phyloP scores from a whole-genome alignment of 2,797 vertebrate genomes.

The Siniperca undulata region DNA sequence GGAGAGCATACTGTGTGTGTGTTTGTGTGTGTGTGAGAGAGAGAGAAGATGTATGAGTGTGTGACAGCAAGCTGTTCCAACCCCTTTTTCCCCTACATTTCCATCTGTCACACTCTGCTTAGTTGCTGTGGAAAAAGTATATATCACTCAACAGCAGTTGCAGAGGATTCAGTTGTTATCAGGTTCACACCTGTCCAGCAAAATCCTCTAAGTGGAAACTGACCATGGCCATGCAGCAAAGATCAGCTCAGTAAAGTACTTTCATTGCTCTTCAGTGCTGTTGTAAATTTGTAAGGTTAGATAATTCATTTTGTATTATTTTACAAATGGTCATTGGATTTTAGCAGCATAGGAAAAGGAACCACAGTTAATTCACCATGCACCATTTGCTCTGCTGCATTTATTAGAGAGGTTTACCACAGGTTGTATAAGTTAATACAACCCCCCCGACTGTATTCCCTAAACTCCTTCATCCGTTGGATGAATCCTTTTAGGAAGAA shows the following conservation, averaged over 20 bases:
- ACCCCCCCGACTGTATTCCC: neutral
- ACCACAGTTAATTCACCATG: slow-evolving; percentile 23
- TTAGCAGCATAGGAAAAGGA: neutral
- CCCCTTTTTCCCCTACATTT: slow-evolving; percentile 61
- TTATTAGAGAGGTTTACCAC: slow-evolving; percentile 24
- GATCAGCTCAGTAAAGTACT: slow-evolving; percentile 41
- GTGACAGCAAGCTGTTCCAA: slow-evolving; percentile 67
- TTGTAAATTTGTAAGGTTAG: neutral
- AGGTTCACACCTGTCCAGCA: slow-evolving; percentile 60
- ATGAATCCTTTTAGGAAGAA: slow-evolving; percentile 15
- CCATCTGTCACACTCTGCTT: slow-evolving; percentile 74
- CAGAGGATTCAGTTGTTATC: slow-evolving; percentile 63
- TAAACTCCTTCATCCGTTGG: slow-evolving; percentile 1
- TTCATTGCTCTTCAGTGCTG: slow-evolving; percentile 7
- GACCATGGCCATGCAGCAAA: slow-evolving; percentile 32
- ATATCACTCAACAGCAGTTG: slow-evolving; percentile 58
- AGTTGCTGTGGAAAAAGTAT: slow-evolving; percentile 47
- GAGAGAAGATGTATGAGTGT: slow-evolving; percentile 22
- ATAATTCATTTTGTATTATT: slow-evolving; percentile 21
- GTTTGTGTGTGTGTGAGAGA: slow-evolving; percentile 25
- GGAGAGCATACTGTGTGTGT: slow-evolving; percentile 42
- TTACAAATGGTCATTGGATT: slow-evolving; percentile 18
- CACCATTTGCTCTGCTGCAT: slow-evolving; percentile 16
- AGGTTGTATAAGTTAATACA: slow-evolving; percentile 10
- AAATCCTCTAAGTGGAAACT: slow-evolving; percentile 48